A percentile compares a stretch with the other conserved stretches of the same genome.
These are phyloP conservation scores for Macaca mulatta DNA, from an alignment of 2,113 vertebrate genomes.

Conservation along the genomic window DNA sequence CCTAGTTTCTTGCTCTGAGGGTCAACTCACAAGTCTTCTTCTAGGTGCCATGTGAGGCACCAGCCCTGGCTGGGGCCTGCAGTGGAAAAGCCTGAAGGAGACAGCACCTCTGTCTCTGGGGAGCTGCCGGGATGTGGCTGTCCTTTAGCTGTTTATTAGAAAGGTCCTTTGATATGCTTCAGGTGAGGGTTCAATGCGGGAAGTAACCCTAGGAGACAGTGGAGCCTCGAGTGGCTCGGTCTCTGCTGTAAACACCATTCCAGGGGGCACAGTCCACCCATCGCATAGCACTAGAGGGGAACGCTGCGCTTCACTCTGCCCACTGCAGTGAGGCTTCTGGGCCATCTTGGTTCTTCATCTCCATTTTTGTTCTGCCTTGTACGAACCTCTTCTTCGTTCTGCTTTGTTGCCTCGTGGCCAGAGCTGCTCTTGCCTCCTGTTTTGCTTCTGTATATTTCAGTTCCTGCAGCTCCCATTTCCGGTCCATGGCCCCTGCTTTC, in stretches of 20 bases:
- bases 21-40: neutral
- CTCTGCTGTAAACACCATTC: rapidly evolving
- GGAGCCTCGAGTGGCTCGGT: neutral
- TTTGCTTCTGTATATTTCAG: neutral
- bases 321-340: rapidly evolving
- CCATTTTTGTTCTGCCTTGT: neutral
- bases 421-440: neutral
- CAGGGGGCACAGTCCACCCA: neutral
- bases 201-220: neutral
- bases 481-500: neutral
- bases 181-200: neutral
- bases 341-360: neutral
- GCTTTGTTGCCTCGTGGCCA: neutral
- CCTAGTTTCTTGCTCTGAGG: neutral
- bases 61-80: neutral
- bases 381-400: neutral
- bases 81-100: neutral
- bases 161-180: neutral
- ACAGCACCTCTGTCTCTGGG: rapidly evolving
- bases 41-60: rapidly evolving
- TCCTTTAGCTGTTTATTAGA: neutral
- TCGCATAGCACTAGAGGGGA: neutral
- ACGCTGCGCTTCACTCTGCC: rapidly evolving
- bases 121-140: neutral
- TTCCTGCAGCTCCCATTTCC: neutral